These are phyloP conservation scores for Cichladusa arquata DNA, from an alignment of 2,113 vertebrate species.

Conservation along the genomic window DNA sequence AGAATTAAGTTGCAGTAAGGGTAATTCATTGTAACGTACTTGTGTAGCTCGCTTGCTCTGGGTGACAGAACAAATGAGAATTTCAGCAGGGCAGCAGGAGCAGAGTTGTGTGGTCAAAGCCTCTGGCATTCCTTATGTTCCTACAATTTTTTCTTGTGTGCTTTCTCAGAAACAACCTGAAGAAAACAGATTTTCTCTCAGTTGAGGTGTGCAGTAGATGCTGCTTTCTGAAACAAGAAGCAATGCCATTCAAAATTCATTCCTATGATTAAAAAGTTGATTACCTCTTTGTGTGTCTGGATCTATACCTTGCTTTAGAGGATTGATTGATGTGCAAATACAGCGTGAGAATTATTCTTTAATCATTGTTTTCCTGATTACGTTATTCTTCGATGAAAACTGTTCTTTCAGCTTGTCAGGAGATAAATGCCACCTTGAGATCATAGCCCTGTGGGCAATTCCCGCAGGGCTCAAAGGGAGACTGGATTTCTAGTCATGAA, in stretches of 20 bases:
- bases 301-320: not conserved
- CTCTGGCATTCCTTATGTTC: not conserved
- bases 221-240: slow-evolving; percentile 8
- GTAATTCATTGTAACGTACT: not conserved
- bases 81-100: not conserved
- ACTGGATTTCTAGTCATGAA: not conserved
- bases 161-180: slow-evolving; percentile 1
- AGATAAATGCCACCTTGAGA: not conserved
- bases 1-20: not conserved
- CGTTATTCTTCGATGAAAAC: not conserved
- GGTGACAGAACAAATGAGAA: not conserved
- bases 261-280: not conserved
- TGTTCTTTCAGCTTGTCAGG: not conserved
- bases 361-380: not conserved
- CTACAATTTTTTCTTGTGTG: not conserved
- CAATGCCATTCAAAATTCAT: not conserved
- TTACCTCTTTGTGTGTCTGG: not conserved
- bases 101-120: not conserved
- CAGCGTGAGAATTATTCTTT: not conserved
- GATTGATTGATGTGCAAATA: accelerated
- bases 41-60: not conserved
- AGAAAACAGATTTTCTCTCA: slow-evolving; percentile 19
- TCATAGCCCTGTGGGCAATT: not conserved
- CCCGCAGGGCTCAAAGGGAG: not conserved
- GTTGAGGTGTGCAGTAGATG: not conserved